phyloP scores from a whole-genome alignment of 2,797 vertebrate genomes.

The Rhinophrynus dorsalis region DNA sequence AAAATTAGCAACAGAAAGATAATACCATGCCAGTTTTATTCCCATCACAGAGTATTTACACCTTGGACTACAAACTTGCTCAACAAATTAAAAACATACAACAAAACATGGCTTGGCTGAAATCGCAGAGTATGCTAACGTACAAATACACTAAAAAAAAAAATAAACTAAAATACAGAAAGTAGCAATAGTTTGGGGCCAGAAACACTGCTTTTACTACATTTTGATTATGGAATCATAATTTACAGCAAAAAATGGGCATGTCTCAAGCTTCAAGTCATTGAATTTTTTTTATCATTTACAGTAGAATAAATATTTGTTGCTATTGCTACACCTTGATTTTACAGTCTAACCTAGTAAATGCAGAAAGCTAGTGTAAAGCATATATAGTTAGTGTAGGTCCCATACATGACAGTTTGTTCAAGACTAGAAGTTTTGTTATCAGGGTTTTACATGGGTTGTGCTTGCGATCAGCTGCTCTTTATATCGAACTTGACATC shows the following conservation, averaged over 20 bases:
- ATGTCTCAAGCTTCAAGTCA: constrained; percentile 97
- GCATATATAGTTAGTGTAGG: constrained; percentile 98
- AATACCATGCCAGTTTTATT: constrained; percentile 93
- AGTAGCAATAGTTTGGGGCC: constrained; percentile 88
- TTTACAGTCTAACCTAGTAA: constrained; percentile 98
- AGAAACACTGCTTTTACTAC: constrained; percentile 91
- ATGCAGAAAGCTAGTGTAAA: constrained; percentile 98
- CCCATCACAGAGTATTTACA: constrained; percentile 90
- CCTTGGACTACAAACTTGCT: constrained; percentile 90
- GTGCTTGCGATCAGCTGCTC: constrained; percentile 87
- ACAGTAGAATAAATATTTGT: constrained; percentile 99
- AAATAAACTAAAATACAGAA: constrained; percentile 72
- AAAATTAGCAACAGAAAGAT: constrained; percentile 68
- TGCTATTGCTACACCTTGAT: constrained; percentile 95
- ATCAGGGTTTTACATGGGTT: constrained; percentile 67
- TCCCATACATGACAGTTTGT: constrained; percentile 98
- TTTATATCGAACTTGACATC: constrained; percentile 89
- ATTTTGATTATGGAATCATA: constrained; percentile 96
- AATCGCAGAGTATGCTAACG: constrained; percentile 85
- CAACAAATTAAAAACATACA: constrained; percentile 87
- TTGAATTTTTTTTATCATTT: constrained; percentile 92
- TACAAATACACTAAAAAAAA: constrained; percentile 78
- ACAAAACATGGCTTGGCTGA: constrained; percentile 80
- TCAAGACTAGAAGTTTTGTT: constrained; percentile 94
- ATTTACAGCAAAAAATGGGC: constrained; percentile 99